Base-by-base conservation (phyloP, 2,797 vertebrate species). In the Pelochelys cantorii region DNA sequence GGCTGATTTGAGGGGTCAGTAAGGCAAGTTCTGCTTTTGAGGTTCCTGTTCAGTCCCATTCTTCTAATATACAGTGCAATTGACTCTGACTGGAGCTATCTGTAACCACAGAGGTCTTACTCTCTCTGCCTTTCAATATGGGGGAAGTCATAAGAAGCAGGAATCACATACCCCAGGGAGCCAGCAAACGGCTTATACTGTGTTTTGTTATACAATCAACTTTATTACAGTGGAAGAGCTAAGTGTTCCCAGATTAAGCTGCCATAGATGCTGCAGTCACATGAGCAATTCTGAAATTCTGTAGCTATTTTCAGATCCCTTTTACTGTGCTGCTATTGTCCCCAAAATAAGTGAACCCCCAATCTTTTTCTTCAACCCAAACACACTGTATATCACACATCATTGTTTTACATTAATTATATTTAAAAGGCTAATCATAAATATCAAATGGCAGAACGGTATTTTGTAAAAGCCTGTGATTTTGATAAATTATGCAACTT, bases 381-480 rank as follows among this genome's bases (percentile, higher is more conserved):
- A 77, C 4, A 84, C 3, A 92, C 48, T 91, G 23, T 55, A 54
- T 80, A 71, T 56, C 91, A 55, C 11, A 48, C 5, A 27, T 34
- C 52, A 60, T 81, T 88, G 75, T 83, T 88, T 95, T 87, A 95
- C 92, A 90, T 31, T 82, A 78, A 93, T 89, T 81, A 93, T 93
- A 95, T 83, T 80, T 60, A 52, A 95, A 74, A 12, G 71, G 85
- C 86, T 94, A 81, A 89, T 68, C 86, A 90, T 90, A 81, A 84
- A 48, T 90, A 88, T 86, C 75, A 93, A 91, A 81, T 12, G 62
- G 81, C 62, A 94, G 88, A 91, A 62, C 79, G 83, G 94, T 93
- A 96, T 94, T 93, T 90, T 92, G 59, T 86, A 92, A 37, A 95
- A 96, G 86, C 54, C 84, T 96, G 94, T 91, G 90, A 95, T 93